These are phyloP conservation scores for Carlito syrichta DNA, from an alignment of 2,113 vertebrate genomes.

Conservation along the genomic window DNA sequence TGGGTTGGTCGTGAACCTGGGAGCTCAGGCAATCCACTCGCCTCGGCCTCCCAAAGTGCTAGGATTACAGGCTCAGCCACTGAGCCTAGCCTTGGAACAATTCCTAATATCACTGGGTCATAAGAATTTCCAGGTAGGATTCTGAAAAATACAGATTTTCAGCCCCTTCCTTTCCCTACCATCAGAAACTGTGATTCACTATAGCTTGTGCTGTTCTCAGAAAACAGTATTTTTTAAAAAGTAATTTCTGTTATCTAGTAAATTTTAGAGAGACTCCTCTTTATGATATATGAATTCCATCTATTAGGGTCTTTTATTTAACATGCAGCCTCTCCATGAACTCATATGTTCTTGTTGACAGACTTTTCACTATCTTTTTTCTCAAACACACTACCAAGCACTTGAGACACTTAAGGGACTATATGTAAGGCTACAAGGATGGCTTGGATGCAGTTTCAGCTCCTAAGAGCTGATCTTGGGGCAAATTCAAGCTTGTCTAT, in stretches of 20 bases:
- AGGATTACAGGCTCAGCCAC: too few relatives aligned
- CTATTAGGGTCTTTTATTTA: neutral
- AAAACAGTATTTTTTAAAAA: neutral
- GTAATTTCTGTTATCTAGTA: neutral
- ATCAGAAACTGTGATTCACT: neutral
- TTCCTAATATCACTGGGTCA: neutral
- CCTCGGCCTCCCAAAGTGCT: too few relatives aligned
- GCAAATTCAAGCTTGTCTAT: neutral
- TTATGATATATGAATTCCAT: neutral
- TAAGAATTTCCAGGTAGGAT: neutral
- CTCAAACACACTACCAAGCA: neutral
- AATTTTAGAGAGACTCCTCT: neutral
- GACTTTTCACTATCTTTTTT: neutral
- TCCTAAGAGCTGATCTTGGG: neutral
- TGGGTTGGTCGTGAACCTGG: too few relatives aligned
- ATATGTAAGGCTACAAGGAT: neutral
- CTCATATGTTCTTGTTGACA: neutral
- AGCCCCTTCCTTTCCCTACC: neutral
- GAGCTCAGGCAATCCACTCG: too few relatives aligned
- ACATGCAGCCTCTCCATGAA: neutral
- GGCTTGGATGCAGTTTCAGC: neutral
- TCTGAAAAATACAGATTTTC: neutral
- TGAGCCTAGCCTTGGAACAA: neutral
- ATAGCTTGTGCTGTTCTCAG: neutral
- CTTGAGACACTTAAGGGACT: neutral